phyloP scores from a whole-genome alignment of 2,888 invertebrate genomes.

The Hyles lineata region DNA sequence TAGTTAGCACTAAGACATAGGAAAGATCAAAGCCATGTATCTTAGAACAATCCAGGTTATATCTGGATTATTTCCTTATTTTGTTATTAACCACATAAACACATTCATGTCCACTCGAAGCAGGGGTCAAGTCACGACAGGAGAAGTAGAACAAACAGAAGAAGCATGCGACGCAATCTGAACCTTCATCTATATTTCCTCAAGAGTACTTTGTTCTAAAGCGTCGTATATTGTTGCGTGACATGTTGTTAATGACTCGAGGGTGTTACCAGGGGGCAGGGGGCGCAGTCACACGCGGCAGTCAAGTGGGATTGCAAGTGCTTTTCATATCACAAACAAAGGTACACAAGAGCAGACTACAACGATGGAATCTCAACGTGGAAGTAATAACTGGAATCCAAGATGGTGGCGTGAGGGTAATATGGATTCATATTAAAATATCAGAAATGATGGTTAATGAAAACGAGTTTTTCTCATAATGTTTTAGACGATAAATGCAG shows the following conservation, averaged over 20 bases:
- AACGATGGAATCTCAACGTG: background rate
- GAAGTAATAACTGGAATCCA: background rate
- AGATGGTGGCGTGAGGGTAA: background rate
- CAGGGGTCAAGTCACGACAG: too few species aligned
- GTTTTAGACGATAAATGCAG: too few species aligned
- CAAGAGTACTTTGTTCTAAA: background rate
- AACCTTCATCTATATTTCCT: background rate
- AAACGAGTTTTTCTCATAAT: too few species aligned
- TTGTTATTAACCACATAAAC: too few species aligned
- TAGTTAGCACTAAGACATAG: too few species aligned
- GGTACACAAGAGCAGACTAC: background rate
- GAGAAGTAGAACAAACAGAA: too few species aligned
- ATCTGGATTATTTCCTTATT: too few species aligned
- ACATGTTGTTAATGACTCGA: constrained; percentile 1
- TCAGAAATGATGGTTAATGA: too few species aligned
- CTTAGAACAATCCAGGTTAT: too few species aligned
- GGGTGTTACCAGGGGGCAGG: background rate
- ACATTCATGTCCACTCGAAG: too few species aligned
- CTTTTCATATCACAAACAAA: constrained; percentile 14
- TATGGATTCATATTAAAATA: background rate
- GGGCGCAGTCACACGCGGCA: background rate
- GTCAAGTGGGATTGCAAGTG: constrained; percentile 20
- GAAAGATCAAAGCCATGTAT: too few species aligned
- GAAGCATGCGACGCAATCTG: background rate
- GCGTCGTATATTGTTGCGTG: background rate